Evolutionary conservation across 1,140 invertebrate genomes (phyloP).

Genomic region (Cherax destructor): DNA sequence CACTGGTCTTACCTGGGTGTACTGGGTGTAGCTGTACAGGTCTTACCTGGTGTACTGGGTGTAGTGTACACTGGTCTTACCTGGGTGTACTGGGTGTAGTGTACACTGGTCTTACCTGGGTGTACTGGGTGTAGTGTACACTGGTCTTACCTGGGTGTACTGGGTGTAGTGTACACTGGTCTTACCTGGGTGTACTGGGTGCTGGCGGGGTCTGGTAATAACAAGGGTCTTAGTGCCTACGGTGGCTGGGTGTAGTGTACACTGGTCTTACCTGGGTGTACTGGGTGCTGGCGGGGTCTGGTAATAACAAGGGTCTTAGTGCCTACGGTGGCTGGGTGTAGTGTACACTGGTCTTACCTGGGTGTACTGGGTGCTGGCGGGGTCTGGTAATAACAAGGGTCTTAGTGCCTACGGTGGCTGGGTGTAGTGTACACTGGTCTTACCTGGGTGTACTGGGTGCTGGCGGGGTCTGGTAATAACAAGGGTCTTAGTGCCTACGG

Average conservation of each 20-base stretch:
- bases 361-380: conserved; percentile 40
- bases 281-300: conserved; percentile 54
- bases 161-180: not conserved
- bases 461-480: no score
- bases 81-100: no score
- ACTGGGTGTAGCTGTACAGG: no score
- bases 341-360: not conserved
- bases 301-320: conserved; percentile 70
- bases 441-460: no score
- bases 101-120: no score
- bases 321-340: conserved; percentile 62
- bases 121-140: not conserved
- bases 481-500: no score
- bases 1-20: no score
- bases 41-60: no score
- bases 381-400: conserved; percentile 69
- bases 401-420: conserved; percentile 68
- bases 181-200: conserved; percentile 31
- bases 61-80: no score
- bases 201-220: conserved; percentile 64
- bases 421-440: not conserved
- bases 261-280: conserved; percentile 18
- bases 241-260: conserved; percentile 47
- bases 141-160: not conserved
- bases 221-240: conserved; percentile 69